Percentiles rank a stretch among this genome's conserved stretches.
Conservation (phyloP, 2,797 vertebrate genomes). For the Pipistrellus pipistrellus region DNA sequence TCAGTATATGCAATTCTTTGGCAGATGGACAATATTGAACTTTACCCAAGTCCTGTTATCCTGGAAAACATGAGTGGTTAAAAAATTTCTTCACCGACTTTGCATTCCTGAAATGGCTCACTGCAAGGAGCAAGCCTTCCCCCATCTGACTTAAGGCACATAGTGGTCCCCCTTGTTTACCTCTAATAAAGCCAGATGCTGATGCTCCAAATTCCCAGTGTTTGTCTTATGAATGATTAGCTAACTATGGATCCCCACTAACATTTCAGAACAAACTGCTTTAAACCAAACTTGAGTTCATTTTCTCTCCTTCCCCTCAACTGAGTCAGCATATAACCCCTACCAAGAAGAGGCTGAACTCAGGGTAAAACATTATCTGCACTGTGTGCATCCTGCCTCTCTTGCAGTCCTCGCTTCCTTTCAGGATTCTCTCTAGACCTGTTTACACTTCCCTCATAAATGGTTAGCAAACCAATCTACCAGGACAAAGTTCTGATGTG, state of each 20-base stretch:
- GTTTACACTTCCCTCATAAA: neutral
- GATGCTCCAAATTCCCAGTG: neutral
- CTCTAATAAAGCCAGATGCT: neutral
- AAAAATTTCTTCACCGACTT: neutral
- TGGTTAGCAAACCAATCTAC: neutral
- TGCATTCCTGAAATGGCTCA: neutral
- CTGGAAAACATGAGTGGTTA: neutral
- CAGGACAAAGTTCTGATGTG: neutral
- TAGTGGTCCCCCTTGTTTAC: neutral
- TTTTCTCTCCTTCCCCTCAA: neutral
- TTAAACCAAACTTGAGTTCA: neutral
- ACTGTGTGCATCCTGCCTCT: too few species aligned
- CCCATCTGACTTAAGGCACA: neutral
- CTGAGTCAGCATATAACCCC: neutral
- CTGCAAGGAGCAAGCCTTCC: neutral
- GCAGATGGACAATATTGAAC: neutral
- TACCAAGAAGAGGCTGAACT: neutral
- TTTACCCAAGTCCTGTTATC: neutral
- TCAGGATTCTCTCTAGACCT: neutral
- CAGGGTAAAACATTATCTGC: neutral
- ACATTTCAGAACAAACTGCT: neutral
- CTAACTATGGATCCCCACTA: neutral
- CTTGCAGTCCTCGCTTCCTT: neutral
- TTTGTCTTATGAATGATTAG: neutral
- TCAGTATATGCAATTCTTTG: neutral